Evolutionary conservation across 1,140 invertebrate genomes (phyloP).

Genomic region (Microvelia longipes): DNA sequence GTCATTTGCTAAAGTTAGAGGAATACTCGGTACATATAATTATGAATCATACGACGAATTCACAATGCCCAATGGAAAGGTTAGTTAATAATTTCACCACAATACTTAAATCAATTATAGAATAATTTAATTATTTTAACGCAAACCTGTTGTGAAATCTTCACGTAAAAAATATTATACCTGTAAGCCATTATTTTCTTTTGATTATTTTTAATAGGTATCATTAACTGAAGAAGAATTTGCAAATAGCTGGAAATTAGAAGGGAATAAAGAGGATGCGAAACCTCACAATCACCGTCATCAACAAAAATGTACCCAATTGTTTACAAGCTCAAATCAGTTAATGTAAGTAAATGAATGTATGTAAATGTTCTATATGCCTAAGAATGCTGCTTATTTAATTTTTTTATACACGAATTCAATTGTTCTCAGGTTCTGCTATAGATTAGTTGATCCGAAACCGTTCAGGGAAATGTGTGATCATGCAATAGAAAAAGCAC

Average conservation of each 20-base stretch:
- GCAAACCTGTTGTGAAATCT: no score
- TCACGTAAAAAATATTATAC: no score
- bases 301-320: slow-evolving; percentile 5
- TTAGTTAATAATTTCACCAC: slow-evolving; percentile 30
- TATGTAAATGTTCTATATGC: no score
- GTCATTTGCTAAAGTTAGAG: slow-evolving; percentile 66
- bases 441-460: slow-evolving; percentile 30
- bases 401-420: no score
- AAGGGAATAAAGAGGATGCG: slow-evolving; percentile 36
- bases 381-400: no score
- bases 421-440: slow-evolving; percentile 30
- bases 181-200: no score
- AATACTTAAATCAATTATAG: not conserved
- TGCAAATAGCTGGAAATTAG: slow-evolving; percentile 50
- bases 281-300: slow-evolving; percentile 30
- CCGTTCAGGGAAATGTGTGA: slow-evolving; percentile 46
- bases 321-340: slow-evolving; percentile 3
- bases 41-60: slow-evolving; percentile 74
- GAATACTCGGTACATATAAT: slow-evolving; percentile 75
- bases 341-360: not conserved
- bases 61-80: slow-evolving; percentile 51
- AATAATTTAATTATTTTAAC: not conserved
- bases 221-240: slow-evolving; percentile 33
- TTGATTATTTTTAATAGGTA: slow-evolving; percentile 6
- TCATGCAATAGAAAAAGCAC: slow-evolving; percentile 28